Evolutionary conservation across 2,888 invertebrate species (phyloP).

Genomic region (Cetonia aurata): DNA sequence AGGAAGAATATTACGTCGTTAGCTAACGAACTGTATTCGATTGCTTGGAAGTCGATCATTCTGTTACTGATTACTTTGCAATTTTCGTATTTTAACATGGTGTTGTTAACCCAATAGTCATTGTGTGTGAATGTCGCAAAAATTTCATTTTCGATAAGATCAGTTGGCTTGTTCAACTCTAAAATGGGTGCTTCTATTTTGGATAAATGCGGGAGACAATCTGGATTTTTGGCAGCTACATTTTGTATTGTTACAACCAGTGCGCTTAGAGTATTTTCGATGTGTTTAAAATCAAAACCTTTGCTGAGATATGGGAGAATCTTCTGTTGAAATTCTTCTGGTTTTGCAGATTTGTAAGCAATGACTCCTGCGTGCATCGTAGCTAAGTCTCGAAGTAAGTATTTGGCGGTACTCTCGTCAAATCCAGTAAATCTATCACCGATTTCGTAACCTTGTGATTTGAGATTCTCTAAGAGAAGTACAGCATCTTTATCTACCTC

Average conservation of each 20-base stretch:
- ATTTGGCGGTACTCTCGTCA: conserved; percentile 65
- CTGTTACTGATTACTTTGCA: conserved; percentile 59
- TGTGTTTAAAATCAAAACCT: conserved; percentile 21
- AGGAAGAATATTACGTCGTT: conserved; percentile 70
- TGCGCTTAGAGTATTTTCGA: conserved; percentile 5
- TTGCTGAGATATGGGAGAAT: conserved; percentile 60
- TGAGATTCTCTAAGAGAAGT: conserved; percentile 69
- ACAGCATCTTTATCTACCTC: conserved; percentile 69
- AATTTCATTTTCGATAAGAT: conserved; percentile 58
- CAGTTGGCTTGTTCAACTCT: neutral
- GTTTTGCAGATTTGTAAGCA: conserved; percentile 66
- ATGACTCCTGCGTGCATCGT: conserved; percentile 70
- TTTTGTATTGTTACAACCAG: neutral
- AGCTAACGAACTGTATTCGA: conserved; percentile 66
- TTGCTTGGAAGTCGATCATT: conserved; percentile 72
- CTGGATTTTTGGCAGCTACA: conserved; percentile 1
- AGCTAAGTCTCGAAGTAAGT: conserved; percentile 67
- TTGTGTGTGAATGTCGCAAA: conserved; percentile 70
- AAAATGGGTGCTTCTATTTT: conserved; percentile 7
- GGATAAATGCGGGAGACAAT: conserved; percentile 10
- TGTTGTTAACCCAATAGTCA: conserved; percentile 74
- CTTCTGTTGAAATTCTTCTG: conserved; percentile 61
- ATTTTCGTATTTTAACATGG: conserved; percentile 66
- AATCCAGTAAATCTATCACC: conserved; percentile 66
- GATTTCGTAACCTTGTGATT: conserved; percentile 65